Conservation (phyloP, 2,797 vertebrate species). For the Poecilia picta region DNA sequence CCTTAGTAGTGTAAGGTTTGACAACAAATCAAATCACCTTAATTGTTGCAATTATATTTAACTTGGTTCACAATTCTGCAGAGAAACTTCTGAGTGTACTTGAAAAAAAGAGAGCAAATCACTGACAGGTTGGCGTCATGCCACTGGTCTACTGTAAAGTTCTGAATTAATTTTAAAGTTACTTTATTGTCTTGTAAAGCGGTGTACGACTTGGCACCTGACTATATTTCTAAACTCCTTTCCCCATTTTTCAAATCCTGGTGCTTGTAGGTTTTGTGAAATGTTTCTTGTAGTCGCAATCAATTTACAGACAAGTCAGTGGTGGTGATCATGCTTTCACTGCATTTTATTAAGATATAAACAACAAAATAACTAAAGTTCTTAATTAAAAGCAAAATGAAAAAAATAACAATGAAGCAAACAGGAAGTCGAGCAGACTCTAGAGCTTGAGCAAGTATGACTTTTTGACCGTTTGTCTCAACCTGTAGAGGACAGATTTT, state of each 20-base stretch:
- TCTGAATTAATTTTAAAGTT: background rate
- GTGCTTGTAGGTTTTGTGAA: background rate
- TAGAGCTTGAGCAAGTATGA: background rate
- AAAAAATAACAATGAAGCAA: background rate
- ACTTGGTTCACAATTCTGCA: background rate
- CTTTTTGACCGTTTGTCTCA: background rate
- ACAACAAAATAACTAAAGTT: background rate
- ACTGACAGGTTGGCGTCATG: background rate
- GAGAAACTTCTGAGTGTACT: background rate
- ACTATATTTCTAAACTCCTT: background rate
- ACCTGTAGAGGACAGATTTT: background rate
- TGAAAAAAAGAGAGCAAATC: background rate
- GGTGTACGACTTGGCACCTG: background rate
- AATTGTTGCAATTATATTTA: too few relatives aligned
- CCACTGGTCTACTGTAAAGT: background rate
- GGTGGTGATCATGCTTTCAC: background rate
- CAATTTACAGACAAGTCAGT: background rate
- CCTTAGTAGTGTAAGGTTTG: background rate
- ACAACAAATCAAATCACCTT: background rate
- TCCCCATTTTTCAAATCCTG: background rate
- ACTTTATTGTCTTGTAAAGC: background rate
- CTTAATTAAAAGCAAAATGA: background rate
- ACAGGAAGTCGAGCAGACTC: background rate
- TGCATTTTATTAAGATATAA: background rate
- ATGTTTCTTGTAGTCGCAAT: background rate